Base-by-base conservation (phyloP, 2,113 vertebrate genomes). In the Hippocampus zosterae region DNA sequence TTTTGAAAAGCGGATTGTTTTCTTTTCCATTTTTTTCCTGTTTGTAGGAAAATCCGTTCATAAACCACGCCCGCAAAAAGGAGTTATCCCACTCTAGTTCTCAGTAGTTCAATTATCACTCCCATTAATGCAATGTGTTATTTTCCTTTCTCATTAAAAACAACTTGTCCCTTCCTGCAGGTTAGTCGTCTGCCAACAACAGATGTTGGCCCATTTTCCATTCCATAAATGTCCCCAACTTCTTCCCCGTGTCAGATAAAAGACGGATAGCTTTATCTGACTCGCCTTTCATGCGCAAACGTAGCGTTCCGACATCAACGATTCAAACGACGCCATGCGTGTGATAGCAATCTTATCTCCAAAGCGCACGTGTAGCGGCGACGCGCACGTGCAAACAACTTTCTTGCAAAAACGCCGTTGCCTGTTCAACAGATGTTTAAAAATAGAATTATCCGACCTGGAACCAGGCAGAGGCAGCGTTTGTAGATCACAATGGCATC, bases 401-500 rank as follows among this genome's bases (percentile, higher is more conserved):
- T 12, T 1, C 0, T 75, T 68, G n/a, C 15, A 62, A 37, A 37
- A 37, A 65, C 57, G 21, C 52, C 41, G 61, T 9, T 65, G 41
- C 41, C 33, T 46, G 64, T 56, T 40, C 69, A 44, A 62, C 52
- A 69, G 41, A 57, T 8, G 3, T 12, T 57, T 53, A 72, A 75
- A 77, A 62, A 79, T 69, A 65, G n/a, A 8, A 18, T 33, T 67
- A 44, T n/a, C 63, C 27, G 5, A 60, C 27, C 29, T 15, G 25
- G 29, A 42, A 42, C 13, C 37, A 67, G 27, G 71, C 15, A 33
- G 63, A 57, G 33, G 61, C 42, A 62, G 69, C 56, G 65, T 72
- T 55, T 79, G 72, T 69, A 70, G 66, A 75, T 79, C 71, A 77
- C 50, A 62, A 73, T 56, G 68, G 57, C 50, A 57, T 60, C 5